Base-by-base conservation (phyloP, 2,113 vertebrate genomes). In the Scartelaos histophorus region DNA sequence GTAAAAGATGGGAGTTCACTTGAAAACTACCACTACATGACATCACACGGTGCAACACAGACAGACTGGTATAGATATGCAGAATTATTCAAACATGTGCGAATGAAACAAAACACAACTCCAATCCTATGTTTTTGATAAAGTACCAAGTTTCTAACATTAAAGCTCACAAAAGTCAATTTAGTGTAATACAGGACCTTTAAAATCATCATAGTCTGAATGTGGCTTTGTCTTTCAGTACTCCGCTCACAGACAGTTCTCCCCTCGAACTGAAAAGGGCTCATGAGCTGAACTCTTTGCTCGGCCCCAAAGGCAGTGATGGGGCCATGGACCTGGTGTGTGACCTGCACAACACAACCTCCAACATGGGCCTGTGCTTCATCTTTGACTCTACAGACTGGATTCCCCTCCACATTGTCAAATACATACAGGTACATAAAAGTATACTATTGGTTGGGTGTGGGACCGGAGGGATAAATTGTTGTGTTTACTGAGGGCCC, bases 311-410 rank as follows among this genome's bases (percentile, higher is more conserved):
- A 79, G 92, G 85, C 29, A 93, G 92, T 0, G 12, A 43, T 0
- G 45, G 68, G 13, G 94, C 95, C 0, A 76, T 91, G 49, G 94
- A 95, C 76, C 69, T 95, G 58, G 7, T 95, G 11, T 89, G 93
- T 2, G 95, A 95, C 38, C 67, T 96, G 25, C 95, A 96, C 86
- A 96, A 95, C 88, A 95, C 95, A 69, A 96, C 94, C 0, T 80
- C 95, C 61, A 95, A 95, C 90, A 91, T 94, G 94, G 94, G 93
- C 7, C 21, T 92, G 54, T 92, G 91, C 76, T 13, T 95, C 58
- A 83, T 96, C 21, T 68, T 83, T 34, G 78, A 84, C 78, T 61
- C 70, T 0, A 6, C 16, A 9, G 89, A 93, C 78, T 90, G 76
- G 84, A 9, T 92, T 73, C 43, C 53, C 13, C 25, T 93, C 61